These are phyloP conservation scores for Aporrectodea caliginosa DNA, from an alignment of 1,140 invertebrate species.

Conservation along the genomic window DNA sequence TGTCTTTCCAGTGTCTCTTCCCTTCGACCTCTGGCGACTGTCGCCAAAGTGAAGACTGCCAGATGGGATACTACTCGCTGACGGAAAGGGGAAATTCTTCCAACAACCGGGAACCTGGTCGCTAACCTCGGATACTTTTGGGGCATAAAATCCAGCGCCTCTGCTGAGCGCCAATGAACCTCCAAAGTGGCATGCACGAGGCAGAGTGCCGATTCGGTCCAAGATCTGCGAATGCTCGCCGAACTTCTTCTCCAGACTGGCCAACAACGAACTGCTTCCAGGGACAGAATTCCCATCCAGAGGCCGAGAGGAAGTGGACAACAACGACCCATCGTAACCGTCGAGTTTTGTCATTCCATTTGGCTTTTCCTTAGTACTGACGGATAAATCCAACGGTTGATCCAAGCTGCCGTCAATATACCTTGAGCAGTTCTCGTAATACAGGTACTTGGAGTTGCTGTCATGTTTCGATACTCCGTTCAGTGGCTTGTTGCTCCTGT, in stretches of 20 bases:
- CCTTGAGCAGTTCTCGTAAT: too few relatives aligned
- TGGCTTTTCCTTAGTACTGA: background rate
- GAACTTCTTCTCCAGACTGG: slow-evolving; percentile 30
- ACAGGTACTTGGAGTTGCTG: too few relatives aligned
- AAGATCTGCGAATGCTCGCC: slow-evolving; percentile 26
- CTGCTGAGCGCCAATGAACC: background rate
- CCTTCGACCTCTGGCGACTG: background rate
- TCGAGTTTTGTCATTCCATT: too few relatives aligned
- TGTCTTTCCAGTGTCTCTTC: background rate
- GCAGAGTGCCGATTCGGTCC: slow-evolving; percentile 13
- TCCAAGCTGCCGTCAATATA: too few relatives aligned
- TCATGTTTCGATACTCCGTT: too few relatives aligned
- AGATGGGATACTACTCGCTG: too few relatives aligned
- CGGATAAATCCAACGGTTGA: background rate
- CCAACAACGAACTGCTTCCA: slow-evolving; percentile 23
- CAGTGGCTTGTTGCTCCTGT: too few relatives aligned
- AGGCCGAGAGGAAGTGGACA: too few relatives aligned
- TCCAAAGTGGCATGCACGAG: background rate
- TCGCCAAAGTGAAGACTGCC: too few relatives aligned
- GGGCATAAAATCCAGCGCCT: background rate
- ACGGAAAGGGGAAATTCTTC: too few relatives aligned
- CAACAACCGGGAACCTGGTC: background rate
- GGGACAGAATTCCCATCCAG: too few relatives aligned
- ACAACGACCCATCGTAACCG: too few relatives aligned
- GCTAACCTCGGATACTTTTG: background rate